A percentile compares a stretch with the other conserved stretches of the same genome.
Conservation (phyloP, 2,113 vertebrate genomes). For the Ceratotherium simum region DNA sequence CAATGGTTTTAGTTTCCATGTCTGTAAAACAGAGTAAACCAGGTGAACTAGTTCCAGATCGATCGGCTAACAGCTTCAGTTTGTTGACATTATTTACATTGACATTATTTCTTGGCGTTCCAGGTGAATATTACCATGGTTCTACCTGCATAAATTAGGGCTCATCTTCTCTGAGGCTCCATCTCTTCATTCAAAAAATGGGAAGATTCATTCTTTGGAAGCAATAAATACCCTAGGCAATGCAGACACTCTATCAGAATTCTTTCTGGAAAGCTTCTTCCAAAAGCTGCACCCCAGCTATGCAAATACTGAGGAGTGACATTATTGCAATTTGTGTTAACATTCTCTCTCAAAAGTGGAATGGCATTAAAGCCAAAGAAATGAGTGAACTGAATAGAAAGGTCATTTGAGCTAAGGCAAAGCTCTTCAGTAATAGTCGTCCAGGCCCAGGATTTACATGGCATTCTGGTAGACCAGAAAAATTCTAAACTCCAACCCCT, state of each 20-base stretch:
- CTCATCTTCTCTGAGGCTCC: not conserved
- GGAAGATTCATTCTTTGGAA: not conserved
- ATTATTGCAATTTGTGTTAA: not conserved
- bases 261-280: not conserved
- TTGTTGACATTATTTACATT: not conserved
- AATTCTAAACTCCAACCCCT: not conserved
- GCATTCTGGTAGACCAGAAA: not conserved
- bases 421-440: constrained; percentile 5
- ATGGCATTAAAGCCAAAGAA: not conserved
- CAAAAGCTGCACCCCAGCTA: not conserved
- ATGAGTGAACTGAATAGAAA: constrained; percentile 12
- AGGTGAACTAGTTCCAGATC: not conserved
- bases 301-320: not conserved
- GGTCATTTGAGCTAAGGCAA: not conserved
- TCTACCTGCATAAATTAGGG: not conserved
- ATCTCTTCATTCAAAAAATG: not conserved
- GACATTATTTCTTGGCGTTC: not conserved
- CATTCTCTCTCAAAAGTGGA: not conserved
- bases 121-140: not conserved
- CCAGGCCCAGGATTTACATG: not conserved
- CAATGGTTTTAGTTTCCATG: not conserved
- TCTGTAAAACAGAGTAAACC: not conserved
- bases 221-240: not conserved
- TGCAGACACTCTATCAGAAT: not conserved
- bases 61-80: not conserved